Evolutionary conservation across 1,140 invertebrate species (phyloP).

Genomic region (Drosophila rufa): DNA sequence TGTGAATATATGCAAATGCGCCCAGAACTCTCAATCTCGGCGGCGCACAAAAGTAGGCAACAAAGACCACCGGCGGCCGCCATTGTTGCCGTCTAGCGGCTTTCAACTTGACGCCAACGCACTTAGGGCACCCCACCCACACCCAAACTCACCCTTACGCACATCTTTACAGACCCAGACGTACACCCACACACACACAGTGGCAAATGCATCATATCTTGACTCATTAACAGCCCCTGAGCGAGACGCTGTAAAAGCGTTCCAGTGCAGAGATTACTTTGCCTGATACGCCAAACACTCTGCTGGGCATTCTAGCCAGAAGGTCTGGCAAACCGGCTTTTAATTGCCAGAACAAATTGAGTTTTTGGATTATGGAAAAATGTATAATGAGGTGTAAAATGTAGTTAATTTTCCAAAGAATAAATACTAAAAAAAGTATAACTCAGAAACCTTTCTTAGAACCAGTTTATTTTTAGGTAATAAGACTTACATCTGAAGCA

Average conservation of each 20-base stretch:
- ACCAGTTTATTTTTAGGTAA: too few relatives aligned
- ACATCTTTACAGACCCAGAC: slow-evolving; percentile 2
- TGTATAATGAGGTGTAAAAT: background rate
- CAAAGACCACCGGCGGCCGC: slow-evolving; percentile 45
- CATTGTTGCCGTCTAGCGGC: slow-evolving; percentile 54
- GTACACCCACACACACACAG: slow-evolving; percentile 17
- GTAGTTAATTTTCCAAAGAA: background rate
- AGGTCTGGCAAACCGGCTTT: background rate
- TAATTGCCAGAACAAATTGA: background rate
- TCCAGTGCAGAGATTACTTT: slow-evolving; percentile 71
- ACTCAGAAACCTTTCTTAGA: too few relatives aligned
- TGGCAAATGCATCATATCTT: slow-evolving; percentile 42
- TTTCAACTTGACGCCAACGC: slow-evolving; percentile 67
- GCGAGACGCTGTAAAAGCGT: slow-evolving; percentile 51
- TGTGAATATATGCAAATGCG: slow-evolving; percentile 15
- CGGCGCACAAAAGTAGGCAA: slow-evolving; percentile 73
- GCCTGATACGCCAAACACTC: slow-evolving; percentile 39
- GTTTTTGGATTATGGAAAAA: background rate
- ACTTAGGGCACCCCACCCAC: slow-evolving; percentile 51
- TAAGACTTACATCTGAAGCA: too few relatives aligned
- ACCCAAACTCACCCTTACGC: slow-evolving; percentile 16
- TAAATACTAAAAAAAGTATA: background rate
- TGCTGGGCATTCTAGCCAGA: slow-evolving; percentile 11
- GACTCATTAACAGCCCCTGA: slow-evolving; percentile 72
- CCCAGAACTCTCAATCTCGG: slow-evolving; percentile 28